These are phyloP conservation scores for Scaptomyza polygonia DNA, from an alignment of 2,888 invertebrate species.

Conservation along the genomic window DNA sequence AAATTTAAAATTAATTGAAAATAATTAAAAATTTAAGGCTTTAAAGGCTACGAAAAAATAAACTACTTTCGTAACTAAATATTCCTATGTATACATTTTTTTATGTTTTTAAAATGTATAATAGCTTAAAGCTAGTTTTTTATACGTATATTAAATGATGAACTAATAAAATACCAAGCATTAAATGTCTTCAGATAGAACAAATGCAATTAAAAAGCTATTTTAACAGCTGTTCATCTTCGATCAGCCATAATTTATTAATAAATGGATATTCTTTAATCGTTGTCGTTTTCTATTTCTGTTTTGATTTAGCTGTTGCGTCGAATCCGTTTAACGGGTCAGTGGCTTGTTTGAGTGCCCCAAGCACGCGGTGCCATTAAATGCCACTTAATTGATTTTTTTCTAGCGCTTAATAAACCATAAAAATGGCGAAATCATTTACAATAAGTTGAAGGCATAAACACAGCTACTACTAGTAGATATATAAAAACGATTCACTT, in stretches of 20 bases:
- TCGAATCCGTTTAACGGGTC: background rate
- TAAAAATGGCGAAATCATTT: slow-evolving; percentile 57
- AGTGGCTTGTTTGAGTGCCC: background rate
- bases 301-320: background rate
- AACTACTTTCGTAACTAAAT: too few relatives aligned
- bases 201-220: background rate
- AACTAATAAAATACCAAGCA: too few relatives aligned
- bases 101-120: too few relatives aligned
- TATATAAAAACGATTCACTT: slow-evolving; percentile 33
- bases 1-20: too few relatives aligned
- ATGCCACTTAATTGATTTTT: slow-evolving; percentile 59
- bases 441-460: slow-evolving; percentile 35
- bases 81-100: too few relatives aligned
- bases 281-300: background rate
- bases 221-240: background rate
- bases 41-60: too few relatives aligned
- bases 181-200: background rate
- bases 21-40: too few relatives aligned
- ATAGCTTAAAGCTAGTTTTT: too few relatives aligned
- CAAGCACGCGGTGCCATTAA: slow-evolving; percentile 43
- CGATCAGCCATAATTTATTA: background rate
- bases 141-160: too few relatives aligned
- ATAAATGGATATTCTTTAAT: background rate
- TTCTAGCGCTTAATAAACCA: slow-evolving; percentile 57
- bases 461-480: slow-evolving; percentile 20